Conservation (phyloP, 1,140 invertebrate species). For the Rhopalosiphum padi region DNA sequence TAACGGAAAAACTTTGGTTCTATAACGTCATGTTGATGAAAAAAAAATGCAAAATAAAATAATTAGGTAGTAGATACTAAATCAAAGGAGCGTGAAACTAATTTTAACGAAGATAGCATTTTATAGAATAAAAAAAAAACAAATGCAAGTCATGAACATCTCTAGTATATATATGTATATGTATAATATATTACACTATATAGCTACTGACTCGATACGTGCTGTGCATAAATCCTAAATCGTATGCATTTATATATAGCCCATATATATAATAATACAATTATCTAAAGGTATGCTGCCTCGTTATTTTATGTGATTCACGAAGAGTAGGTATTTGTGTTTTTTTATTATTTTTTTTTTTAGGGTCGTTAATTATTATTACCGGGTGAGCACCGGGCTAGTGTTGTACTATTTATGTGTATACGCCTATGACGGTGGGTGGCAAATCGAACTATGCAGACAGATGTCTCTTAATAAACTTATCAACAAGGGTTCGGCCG, state of each 20-base stretch:
- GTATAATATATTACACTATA: neutral
- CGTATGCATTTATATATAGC: neutral
- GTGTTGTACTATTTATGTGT: neutral
- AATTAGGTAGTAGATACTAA: no score
- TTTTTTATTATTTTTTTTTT: neutral
- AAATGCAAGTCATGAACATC: no score
- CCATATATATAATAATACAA: neutral
- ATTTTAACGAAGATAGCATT: no score
- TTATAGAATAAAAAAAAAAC: no score
- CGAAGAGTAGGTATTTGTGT: neutral
- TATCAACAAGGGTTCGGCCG: neutral
- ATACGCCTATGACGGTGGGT: conserved; percentile 15
- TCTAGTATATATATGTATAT: no score
- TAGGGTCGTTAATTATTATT: conserved; percentile 40
- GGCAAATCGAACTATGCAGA: conserved; percentile 22
- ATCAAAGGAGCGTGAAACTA: no score
- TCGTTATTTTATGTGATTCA: neutral
- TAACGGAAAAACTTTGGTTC: no score
- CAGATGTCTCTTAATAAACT: conserved; percentile 52
- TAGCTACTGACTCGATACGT: neutral
- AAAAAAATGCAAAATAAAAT: no score
- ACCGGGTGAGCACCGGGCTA: neutral
- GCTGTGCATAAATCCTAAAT: neutral
- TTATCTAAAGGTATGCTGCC: neutral
- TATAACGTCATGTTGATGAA: no score